Base-by-base conservation (phyloP, 2,797 vertebrate genomes). In the Benthosema pterotum region DNA sequence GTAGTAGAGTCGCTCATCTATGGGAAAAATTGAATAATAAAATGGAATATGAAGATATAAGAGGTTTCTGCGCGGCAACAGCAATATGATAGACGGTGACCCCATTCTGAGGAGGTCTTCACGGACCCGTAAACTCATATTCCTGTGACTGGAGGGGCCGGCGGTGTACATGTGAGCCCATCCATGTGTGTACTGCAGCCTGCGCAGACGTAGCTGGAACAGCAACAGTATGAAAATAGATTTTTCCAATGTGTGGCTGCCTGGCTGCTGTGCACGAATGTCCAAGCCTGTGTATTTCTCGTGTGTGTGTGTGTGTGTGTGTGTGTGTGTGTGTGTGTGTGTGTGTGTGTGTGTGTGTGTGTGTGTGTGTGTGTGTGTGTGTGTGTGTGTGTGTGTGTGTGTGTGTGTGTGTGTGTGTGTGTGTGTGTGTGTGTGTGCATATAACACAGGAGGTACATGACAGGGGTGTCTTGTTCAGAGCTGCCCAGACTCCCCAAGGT, bases 61-160 rank as follows among this genome's bases (percentile, higher is more conserved):
- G 7, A 15, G 42, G 17, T 4, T 42, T 22, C 43, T 64, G 11
- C 54, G 19, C 46, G 43, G 25, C 13, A 7, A 16, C 3, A 18
- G 19, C 17, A 25, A 14, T 13, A 42, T 32, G 49, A 62, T 51
- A 67, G 63, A 18, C 11, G 18, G 48, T 42, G 69, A 47, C 52
- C 3, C 15, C 0, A 14, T 54, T 50, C 58, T 56, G 63, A 71
- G 32, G 14, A 7, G 63, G 55, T 57, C 52, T 62, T 63, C 53
- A 18, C 61, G 63, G 48, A 1, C n/a, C 16, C 57, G 71, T 66
- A 71, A 79, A 67, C 54, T 75, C 65, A 60, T 69, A 57, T 57
- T 28, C 9, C 66, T 48, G 63, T 78, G 71, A 59, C 74, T 69
- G 25, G 52, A 32, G 45, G 64, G 74, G 71, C 67, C 71, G 57